A percentile compares a stretch with the other conserved stretches of the same genome.
phyloP scores from a whole-genome alignment of 1,140 invertebrate species.

The Ceratina calcarata region DNA sequence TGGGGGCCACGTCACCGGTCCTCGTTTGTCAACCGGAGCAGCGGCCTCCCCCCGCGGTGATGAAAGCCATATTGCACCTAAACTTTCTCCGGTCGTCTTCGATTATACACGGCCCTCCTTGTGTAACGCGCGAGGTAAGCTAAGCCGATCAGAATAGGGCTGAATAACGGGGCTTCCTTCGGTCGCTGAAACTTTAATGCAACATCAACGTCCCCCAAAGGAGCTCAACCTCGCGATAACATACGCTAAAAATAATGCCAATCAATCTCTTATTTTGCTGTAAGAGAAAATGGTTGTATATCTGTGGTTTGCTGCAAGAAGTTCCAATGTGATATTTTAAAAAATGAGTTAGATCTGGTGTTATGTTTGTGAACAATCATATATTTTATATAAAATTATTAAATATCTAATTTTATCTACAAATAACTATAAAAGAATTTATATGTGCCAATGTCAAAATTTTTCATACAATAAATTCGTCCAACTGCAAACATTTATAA shows the following conservation, averaged over 20 bases:
- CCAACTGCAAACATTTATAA: too few species aligned
- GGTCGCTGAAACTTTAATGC: slow-evolving; percentile 20
- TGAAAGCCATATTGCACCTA: slow-evolving; percentile 57
- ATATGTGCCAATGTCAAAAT: too few species aligned
- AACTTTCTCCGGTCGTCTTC: slow-evolving; percentile 54
- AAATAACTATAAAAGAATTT: too few species aligned
- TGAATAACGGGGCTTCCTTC: slow-evolving; percentile 13
- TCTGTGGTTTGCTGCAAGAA: too few species aligned
- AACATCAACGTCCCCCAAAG: neutral
- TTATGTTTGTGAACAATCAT: too few species aligned
- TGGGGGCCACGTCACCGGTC: slow-evolving; percentile 43
- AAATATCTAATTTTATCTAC: too few species aligned
- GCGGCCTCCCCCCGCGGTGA: slow-evolving; percentile 39
- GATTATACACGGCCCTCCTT: slow-evolving; percentile 46
- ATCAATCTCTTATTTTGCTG: slow-evolving; percentile 10
- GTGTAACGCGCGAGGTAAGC: slow-evolving; percentile 33
- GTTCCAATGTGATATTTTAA: too few species aligned
- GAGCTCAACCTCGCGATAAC: neutral
- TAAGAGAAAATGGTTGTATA: too few species aligned
- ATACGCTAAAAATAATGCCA: slow-evolving; percentile 25
- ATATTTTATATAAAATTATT: too few species aligned
- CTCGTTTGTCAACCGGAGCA: slow-evolving; percentile 59
- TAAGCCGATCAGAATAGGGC: slow-evolving; percentile 42
- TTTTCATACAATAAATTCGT: too few species aligned
- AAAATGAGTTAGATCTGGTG: too few species aligned